These are phyloP conservation scores for Alectura lathami DNA, from an alignment of 2,113 vertebrate genomes.

Conservation along the genomic window DNA sequence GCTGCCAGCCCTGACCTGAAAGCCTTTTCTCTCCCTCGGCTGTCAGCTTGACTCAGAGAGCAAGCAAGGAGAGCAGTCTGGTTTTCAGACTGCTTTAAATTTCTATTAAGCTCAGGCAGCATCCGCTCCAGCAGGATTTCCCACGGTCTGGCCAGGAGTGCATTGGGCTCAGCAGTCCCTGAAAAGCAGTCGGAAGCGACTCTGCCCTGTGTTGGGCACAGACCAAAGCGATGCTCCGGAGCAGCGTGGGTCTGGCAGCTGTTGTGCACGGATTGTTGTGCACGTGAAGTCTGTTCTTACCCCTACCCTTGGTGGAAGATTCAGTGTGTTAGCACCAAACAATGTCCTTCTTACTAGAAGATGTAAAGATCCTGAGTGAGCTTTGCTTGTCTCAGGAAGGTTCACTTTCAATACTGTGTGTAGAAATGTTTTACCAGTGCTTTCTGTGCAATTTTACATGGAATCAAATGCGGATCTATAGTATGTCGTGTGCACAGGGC, in stretches of 20 bases:
- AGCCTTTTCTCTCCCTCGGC: not conserved
- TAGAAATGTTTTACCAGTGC: rapidly evolving
- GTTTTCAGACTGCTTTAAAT: not conserved
- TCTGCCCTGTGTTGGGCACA: not conserved
- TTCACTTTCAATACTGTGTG: not conserved
- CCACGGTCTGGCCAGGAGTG: not conserved
- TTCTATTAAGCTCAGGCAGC: not conserved
- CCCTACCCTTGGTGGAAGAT: not conserved
- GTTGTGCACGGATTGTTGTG: not conserved
- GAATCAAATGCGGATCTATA: not conserved
- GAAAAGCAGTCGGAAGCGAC: not conserved
- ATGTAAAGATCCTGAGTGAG: not conserved
- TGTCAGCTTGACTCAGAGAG: not conserved
- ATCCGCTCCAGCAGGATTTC: not conserved
- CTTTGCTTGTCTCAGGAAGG: not conserved
- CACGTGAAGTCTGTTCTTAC: not conserved
- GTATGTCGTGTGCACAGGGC: not conserved
- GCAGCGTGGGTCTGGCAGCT: not conserved
- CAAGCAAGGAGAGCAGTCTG: not conserved
- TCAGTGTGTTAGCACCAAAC: not conserved
- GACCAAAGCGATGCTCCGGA: not conserved
- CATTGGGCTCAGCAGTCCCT: not conserved
- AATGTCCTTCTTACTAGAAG: not conserved
- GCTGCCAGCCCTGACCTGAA: not conserved
- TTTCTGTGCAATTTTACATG: not conserved